These are phyloP conservation scores for Pseudomyrmex sp. DNA, from an alignment of 1,140 invertebrate genomes.

Conservation along the genomic window DNA sequence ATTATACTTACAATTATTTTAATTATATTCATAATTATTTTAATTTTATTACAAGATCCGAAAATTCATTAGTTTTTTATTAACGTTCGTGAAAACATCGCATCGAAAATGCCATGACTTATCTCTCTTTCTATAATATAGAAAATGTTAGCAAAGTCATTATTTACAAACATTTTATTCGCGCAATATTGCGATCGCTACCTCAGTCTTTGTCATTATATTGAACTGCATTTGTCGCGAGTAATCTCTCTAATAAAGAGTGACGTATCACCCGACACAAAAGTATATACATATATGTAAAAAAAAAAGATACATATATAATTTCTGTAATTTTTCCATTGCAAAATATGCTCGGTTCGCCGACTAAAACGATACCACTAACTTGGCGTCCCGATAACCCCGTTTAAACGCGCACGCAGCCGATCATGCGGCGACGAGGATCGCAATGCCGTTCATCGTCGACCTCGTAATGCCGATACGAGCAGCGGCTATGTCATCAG, in stretches of 20 bases:
- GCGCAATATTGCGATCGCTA: neutral
- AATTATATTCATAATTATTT: too few species aligned
- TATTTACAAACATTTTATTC: neutral
- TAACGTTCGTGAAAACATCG: too few species aligned
- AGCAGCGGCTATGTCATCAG: constrained; percentile 49
- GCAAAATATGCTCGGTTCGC: constrained; percentile 17
- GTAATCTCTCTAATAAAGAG: neutral
- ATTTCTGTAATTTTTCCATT: neutral
- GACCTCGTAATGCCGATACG: constrained; percentile 56
- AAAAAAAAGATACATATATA: neutral
- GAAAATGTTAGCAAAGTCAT: too few species aligned
- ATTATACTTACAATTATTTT: too few species aligned
- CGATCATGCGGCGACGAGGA: constrained; percentile 42
- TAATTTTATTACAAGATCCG: too few species aligned
- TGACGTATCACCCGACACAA: neutral
- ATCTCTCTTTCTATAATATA: neutral
- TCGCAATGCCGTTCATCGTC: constrained; percentile 55
- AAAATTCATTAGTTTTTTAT: too few species aligned
- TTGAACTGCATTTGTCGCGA: neutral
- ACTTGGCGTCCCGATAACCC: constrained; percentile 51
- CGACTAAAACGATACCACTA: constrained; percentile 11
- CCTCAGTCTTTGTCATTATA: neutral
- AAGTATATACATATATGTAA: neutral
- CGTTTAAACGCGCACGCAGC: constrained; percentile 32
- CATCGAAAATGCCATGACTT: too few species aligned